phyloP scores from a whole-genome alignment of 2,113 vertebrate genomes.

The Periophthalmus modestus region DNA sequence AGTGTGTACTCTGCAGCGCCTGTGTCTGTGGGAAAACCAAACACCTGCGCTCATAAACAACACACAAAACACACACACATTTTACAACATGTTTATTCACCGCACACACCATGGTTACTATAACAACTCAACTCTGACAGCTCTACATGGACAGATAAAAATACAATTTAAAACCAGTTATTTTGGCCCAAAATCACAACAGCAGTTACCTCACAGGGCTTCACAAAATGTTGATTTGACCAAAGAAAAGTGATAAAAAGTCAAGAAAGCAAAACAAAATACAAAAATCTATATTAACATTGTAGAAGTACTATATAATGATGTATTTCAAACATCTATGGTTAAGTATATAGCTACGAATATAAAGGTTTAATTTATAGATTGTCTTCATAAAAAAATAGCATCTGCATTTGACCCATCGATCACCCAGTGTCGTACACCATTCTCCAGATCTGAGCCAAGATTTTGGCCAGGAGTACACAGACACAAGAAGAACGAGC shows the following conservation, averaged over 20 bases:
- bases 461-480: no score
- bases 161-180: background rate
- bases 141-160: background rate
- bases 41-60: background rate
- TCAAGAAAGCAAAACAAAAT: background rate
- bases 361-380: background rate
- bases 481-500: no score
- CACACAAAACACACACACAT: background rate
- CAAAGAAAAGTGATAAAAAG: background rate
- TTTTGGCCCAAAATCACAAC: background rate
- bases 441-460: background rate
- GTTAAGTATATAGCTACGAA: background rate
- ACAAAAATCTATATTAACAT: background rate
- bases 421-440: background rate
- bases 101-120: background rate
- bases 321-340: background rate
- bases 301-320: background rate
- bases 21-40: background rate
- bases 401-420: background rate
- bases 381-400: background rate
- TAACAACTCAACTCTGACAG: background rate
- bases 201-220: background rate
- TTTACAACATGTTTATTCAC: slow-evolving; percentile 1
- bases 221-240: background rate
- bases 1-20: background rate